These are phyloP conservation scores for Aviceda subcristata DNA, from an alignment of 2,113 vertebrate genomes.

Conservation along the genomic window DNA sequence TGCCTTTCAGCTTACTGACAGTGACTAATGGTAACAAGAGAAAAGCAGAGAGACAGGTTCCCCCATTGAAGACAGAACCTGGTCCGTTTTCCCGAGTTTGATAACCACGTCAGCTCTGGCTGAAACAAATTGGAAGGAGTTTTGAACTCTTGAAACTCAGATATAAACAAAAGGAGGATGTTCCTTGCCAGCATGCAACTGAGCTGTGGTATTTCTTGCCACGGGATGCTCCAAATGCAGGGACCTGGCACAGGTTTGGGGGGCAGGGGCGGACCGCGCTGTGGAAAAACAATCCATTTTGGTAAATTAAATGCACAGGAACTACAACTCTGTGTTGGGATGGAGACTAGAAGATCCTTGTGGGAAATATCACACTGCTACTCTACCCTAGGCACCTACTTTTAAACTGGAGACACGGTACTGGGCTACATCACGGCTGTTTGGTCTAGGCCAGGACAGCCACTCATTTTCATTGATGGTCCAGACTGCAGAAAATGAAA, in stretches of 20 bases:
- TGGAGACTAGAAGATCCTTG: not conserved
- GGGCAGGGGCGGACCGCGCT: accelerated
- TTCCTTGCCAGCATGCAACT: not conserved
- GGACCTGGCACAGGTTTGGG: not conserved
- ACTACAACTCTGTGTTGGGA: not conserved
- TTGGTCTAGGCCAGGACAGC: not conserved
- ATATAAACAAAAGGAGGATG: not conserved
- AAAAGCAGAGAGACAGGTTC: not conserved
- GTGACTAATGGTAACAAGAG: not conserved
- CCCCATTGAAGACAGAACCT: not conserved
- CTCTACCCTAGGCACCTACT: not conserved
- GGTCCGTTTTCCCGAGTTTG: not conserved
- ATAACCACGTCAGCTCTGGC: not conserved
- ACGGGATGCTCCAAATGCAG: not conserved
- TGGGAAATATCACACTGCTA: not conserved
- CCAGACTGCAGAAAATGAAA: not conserved
- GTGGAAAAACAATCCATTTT: not conserved
- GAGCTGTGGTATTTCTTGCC: not conserved
- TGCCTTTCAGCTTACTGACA: not conserved
- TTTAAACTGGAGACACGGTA: not conserved
- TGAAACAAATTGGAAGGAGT: not conserved
- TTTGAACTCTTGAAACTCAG: not conserved
- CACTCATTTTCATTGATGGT: not conserved
- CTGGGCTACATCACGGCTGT: not conserved
- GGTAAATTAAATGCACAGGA: not conserved